Conservation (phyloP, 1,140 invertebrate genomes). For the Contarinia nasturtii region DNA sequence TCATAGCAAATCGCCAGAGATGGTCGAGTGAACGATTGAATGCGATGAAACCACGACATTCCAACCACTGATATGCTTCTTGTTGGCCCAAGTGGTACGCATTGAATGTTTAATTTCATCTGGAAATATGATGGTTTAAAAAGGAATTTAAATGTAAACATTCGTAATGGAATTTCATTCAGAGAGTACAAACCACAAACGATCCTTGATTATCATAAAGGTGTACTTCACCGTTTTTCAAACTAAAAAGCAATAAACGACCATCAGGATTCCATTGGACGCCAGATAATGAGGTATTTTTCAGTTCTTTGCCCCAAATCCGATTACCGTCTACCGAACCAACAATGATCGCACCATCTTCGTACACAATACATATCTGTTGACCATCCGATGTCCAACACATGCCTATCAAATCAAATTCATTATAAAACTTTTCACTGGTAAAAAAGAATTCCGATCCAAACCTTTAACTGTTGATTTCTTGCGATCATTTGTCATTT, state of each 20-base stretch:
- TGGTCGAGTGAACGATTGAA: constrained; percentile 48
- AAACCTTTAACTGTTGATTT: constrained; percentile 79
- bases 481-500: constrained; percentile 99
- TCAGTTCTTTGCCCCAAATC: constrained; percentile 95
- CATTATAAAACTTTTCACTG: no score
- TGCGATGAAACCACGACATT: constrained; percentile 75
- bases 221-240: constrained; percentile 80
- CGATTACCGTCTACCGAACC: constrained; percentile 94
- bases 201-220: constrained; percentile 84
- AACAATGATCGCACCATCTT: constrained; percentile 89
- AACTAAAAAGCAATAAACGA: constrained; percentile 74
- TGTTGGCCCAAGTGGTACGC: constrained; percentile 29
- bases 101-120: constrained; percentile 47
- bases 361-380: constrained; percentile 97
- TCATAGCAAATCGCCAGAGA: constrained; percentile 72
- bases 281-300: constrained; percentile 49
- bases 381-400: constrained; percentile 90
- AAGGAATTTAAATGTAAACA: constrained; percentile 2
- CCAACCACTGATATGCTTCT: constrained; percentile 37
- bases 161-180: constrained; percentile 2
- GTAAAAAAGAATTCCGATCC: no score
- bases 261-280: constrained; percentile 97
- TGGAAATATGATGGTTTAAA: constrained; percentile 20
- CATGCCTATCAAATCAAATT: constrained; percentile 33
- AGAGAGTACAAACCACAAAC: constrained; percentile 29